Evolutionary conservation across 2,888 invertebrate species (phyloP).

Genomic region (Molanna angustata): DNA sequence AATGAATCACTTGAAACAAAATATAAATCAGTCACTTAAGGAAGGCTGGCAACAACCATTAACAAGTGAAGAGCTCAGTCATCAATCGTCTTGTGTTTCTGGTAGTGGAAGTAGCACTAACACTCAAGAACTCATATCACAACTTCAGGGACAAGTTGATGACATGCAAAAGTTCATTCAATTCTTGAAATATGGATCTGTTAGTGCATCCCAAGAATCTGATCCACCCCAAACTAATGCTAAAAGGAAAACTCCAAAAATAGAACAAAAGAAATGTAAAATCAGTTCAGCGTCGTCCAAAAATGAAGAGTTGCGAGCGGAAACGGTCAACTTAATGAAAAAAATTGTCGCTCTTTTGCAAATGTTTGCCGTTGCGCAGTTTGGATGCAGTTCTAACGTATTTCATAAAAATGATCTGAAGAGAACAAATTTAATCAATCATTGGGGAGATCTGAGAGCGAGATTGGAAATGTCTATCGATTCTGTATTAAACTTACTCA

Average conservation of each 20-base stretch:
- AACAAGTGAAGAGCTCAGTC: conserved; percentile 78
- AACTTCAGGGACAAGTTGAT: conserved; percentile 94
- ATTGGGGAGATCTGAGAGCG: conserved; percentile 95
- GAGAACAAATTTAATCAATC: conserved; percentile 80
- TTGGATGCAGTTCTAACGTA: conserved; percentile 76
- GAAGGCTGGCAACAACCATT: conserved; percentile 70
- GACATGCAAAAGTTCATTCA: conserved; percentile 97
- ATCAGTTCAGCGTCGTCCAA: conserved; percentile 24
- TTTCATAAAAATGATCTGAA: conserved; percentile 80
- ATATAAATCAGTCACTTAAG: conserved; percentile 83
- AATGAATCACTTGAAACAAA: conserved; percentile 80
- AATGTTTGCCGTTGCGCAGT: conserved; percentile 88
- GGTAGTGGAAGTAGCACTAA: conserved; percentile 8
- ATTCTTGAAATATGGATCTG: conserved; percentile 82
- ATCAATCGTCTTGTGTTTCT: conserved; percentile 75
- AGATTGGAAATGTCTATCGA: conserved; percentile 87
- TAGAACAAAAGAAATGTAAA: conserved; percentile 15
- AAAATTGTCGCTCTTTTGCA: conserved; percentile 87
- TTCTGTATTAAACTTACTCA: conserved; percentile 60
- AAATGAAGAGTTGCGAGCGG: conserved; percentile 51
- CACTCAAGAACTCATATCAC: conserved; percentile 74
- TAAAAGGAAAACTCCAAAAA: conserved; percentile 11
- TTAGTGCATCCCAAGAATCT: conserved; percentile 46
- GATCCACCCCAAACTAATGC: conserved; percentile 1
- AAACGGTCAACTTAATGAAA: conserved; percentile 75